These are phyloP conservation scores for Sinocyclocheilus rhinocerous DNA, from an alignment of 2,113 vertebrate genomes.

Conservation along the genomic window DNA sequence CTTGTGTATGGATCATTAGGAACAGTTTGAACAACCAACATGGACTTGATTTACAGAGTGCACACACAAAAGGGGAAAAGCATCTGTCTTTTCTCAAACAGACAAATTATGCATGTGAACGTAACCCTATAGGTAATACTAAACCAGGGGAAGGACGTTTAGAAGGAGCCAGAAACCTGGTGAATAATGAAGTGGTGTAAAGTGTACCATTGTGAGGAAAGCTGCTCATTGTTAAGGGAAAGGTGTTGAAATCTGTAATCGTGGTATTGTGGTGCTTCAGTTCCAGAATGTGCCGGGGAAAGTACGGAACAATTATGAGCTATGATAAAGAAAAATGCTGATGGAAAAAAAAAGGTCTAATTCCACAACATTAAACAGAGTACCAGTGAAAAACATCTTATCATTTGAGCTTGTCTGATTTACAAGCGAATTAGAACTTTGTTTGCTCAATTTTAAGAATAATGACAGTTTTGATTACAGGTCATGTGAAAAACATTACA, in stretches of 20 bases:
- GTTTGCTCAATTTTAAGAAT: neutral
- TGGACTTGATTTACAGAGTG: conserved; percentile 9
- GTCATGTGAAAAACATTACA: conserved; percentile 15
- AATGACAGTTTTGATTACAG: conserved; percentile 23
- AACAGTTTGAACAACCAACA: conserved; percentile 16
- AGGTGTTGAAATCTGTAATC: conserved; percentile 44
- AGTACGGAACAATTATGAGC: conserved; percentile 24
- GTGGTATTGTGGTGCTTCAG: conserved; percentile 18
- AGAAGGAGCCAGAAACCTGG: conserved; percentile 39
- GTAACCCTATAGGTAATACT: conserved; percentile 53
- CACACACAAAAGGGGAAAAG: conserved; percentile 14
- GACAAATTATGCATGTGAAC: conserved; percentile 47
- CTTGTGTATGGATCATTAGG: conserved; percentile 12
- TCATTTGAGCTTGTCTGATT: conserved; percentile 9
- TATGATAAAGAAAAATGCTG: neutral
- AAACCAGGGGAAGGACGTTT: conserved; percentile 48
- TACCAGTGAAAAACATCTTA: neutral
- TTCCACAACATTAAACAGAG: conserved; percentile 4
- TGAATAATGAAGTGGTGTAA: conserved; percentile 53
- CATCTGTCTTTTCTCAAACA: conserved; percentile 47
- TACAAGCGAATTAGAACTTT: neutral
- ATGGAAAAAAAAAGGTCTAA: neutral
- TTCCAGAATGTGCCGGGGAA: conserved; percentile 11
- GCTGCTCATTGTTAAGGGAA: conserved; percentile 49
- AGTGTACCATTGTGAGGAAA: conserved; percentile 50